Evolutionary conservation across 2,113 vertebrate genomes (phyloP).

Genomic region (Dermatemys mawii): DNA sequence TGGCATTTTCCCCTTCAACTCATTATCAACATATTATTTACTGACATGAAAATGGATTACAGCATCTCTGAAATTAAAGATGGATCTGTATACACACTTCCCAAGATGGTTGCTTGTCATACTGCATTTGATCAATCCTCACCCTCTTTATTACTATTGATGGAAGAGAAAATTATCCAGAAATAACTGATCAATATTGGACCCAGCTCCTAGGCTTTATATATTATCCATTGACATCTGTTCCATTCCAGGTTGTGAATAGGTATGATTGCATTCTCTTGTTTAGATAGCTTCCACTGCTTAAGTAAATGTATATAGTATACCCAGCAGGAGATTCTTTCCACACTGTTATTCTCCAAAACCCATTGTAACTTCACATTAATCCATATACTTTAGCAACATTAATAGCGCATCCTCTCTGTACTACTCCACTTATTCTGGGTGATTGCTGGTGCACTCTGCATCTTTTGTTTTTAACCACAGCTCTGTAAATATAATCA

Average conservation of each 20-base stretch:
- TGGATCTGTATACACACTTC: constrained; percentile 74
- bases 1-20: constrained; percentile 48
- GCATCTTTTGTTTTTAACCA: not conserved
- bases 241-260: constrained; percentile 37
- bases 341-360: not conserved
- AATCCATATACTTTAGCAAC: not conserved
- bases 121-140: constrained; percentile 69
- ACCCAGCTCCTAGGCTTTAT: constrained; percentile 40
- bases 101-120: constrained; percentile 58
- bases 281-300: constrained; percentile 22
- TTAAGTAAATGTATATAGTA: not conserved
- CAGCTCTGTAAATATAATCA: constrained; percentile 11
- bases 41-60: constrained; percentile 76
- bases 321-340: not conserved
- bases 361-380: not conserved
- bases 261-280: constrained; percentile 25
- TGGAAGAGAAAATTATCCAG: constrained; percentile 71
- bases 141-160: constrained; percentile 71
- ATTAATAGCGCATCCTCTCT: not conserved
- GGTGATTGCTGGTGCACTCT: not conserved
- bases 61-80: constrained; percentile 78
- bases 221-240: constrained; percentile 21
- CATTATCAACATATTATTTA: constrained; percentile 54
- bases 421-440: not conserved
- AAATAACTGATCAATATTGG: constrained; percentile 71